Percentiles rank a stretch among this genome's conserved stretches.
Conservation (phyloP, 30 jellyfish, hydroid and myxozoan genomes). For the Aurelia coerulea region DNA sequence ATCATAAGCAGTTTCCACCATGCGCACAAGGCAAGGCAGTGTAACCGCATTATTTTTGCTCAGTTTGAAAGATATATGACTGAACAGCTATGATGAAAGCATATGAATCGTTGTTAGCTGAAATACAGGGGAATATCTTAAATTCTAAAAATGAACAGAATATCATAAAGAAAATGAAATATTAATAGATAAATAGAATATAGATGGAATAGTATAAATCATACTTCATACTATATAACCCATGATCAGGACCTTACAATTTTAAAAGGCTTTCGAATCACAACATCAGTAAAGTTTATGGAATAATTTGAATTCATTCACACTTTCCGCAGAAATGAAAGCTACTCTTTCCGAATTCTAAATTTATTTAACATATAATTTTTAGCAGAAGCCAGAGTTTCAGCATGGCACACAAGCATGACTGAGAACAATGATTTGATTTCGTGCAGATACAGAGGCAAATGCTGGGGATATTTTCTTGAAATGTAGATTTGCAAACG, state of each 20-base stretch:
- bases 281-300: neutral
- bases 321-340: neutral
- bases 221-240: too few relatives aligned
- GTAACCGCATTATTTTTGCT: neutral
- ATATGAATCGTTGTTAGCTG: neutral
- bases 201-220: neutral
- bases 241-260: neutral
- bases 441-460: too few relatives aligned
- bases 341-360: neutral
- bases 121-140: neutral
- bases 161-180: neutral
- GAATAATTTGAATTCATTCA: neutral
- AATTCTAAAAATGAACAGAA: neutral
- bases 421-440: too few relatives aligned
- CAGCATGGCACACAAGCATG: too few relatives aligned
- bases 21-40: neutral
- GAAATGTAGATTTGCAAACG: too few relatives aligned
- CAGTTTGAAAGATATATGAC: neutral
- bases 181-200: neutral
- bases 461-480: too few relatives aligned
- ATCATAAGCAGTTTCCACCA: neutral
- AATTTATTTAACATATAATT: too few relatives aligned
- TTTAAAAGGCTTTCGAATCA: neutral
- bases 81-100: neutral
- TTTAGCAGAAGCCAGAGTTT: too few relatives aligned